These are phyloP conservation scores for Nebria brevicollis DNA, from an alignment of 2,888 invertebrate species.

Conservation along the genomic window DNA sequence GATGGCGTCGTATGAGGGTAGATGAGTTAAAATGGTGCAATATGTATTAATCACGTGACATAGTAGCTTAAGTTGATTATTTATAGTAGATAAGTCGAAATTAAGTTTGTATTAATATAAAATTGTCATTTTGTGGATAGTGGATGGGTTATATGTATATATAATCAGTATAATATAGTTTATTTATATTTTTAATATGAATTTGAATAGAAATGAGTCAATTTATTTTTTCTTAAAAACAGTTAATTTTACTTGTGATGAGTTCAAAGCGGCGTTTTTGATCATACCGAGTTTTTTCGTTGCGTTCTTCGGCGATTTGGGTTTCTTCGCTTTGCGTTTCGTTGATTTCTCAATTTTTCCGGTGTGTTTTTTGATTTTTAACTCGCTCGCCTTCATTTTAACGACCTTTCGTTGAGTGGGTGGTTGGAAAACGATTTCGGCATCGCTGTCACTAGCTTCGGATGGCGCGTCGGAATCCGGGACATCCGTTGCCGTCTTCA, in stretches of 20 bases:
- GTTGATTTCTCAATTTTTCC: neutral
- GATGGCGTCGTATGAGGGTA: too few species aligned
- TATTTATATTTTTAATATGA: neutral
- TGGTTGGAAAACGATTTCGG: conserved; percentile 31
- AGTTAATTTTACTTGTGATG: conserved; percentile 13
- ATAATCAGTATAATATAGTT: neutral
- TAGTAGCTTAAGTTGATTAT: too few species aligned
- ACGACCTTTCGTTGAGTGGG: conserved; percentile 34
- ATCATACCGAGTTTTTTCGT: conserved; percentile 9
- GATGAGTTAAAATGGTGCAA: too few species aligned
- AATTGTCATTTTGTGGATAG: too few species aligned
- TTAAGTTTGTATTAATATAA: too few species aligned
- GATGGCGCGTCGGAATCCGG: conserved; percentile 48
- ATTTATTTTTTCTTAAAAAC: conserved; percentile 15
- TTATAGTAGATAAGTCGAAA: too few species aligned
- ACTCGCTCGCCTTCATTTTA: neutral
- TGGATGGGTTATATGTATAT: too few species aligned
- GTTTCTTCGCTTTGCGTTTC: neutral
- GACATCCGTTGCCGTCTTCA: neutral
- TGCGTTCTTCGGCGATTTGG: neutral
- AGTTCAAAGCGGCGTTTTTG: conserved; percentile 16
- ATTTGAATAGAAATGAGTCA: neutral
- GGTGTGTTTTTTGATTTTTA: neutral
- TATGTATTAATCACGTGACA: too few species aligned
- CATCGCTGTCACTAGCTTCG: conserved; percentile 48